Evolutionary conservation across 2,888 invertebrate species (phyloP).

Genomic region (Pristionchus arcanus): DNA sequence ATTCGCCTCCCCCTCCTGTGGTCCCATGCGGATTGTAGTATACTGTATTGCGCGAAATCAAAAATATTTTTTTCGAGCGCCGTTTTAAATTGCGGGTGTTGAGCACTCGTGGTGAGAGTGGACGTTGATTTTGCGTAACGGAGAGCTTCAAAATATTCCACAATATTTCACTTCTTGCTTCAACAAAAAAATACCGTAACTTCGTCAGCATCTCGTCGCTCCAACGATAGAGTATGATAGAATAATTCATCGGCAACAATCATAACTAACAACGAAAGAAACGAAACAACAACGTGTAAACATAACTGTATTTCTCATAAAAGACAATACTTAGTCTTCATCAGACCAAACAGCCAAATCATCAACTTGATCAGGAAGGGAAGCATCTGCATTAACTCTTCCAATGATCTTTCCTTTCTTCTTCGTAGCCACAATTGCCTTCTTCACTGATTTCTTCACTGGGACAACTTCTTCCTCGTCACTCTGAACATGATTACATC

Average conservation of each 20-base stretch:
- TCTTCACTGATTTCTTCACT: constrained; percentile 61
- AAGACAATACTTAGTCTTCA: constrained; percentile 57
- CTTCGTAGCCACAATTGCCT: constrained; percentile 61
- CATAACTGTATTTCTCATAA: background rate
- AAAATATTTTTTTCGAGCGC: too few relatives aligned
- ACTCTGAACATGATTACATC: background rate
- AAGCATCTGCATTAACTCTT: constrained; percentile 61
- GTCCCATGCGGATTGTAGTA: too few relatives aligned
- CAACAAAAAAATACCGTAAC: too few relatives aligned
- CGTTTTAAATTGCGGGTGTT: too few relatives aligned
- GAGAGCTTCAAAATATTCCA: too few relatives aligned
- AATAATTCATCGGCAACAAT: constrained; percentile 44
- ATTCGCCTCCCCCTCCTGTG: too few relatives aligned
- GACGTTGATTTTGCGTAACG: too few relatives aligned
- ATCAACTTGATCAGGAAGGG: constrained; percentile 63
- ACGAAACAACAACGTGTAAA: constrained; percentile 39
- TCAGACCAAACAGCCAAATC: constrained; percentile 66
- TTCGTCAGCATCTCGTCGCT: too few relatives aligned
- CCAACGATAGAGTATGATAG: too few relatives aligned
- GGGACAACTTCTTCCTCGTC: constrained; percentile 61
- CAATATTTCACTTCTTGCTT: too few relatives aligned
- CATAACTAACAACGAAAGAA: constrained; percentile 9
- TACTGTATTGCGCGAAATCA: too few relatives aligned
- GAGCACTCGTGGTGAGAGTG: too few relatives aligned
- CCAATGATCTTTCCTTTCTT: constrained; percentile 60